Conservation (phyloP, 2,113 vertebrate species). For the Fulica atra region DNA sequence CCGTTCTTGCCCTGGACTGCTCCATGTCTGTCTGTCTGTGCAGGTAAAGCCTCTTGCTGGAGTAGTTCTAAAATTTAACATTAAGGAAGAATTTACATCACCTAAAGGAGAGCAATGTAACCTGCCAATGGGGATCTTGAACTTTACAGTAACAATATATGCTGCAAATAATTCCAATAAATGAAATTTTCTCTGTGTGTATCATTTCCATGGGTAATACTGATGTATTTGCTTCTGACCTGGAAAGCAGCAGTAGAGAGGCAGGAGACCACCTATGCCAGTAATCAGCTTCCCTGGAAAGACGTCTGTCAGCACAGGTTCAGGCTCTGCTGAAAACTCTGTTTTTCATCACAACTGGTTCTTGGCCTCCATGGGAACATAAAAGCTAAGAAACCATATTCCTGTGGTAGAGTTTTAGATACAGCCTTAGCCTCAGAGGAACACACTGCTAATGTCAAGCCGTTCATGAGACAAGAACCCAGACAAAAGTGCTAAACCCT, state of each 20-base stretch:
- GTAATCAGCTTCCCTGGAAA: not conserved
- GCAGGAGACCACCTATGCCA: not conserved
- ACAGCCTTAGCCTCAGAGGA: accelerated
- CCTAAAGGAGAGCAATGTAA: not conserved
- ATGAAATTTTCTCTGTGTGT: not conserved
- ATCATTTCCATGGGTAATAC: not conserved
- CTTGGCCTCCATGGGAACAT: not conserved
- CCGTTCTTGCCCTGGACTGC: not conserved
- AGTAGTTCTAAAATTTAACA: not conserved
- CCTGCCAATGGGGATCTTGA: not conserved
- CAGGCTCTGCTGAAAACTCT: not conserved
- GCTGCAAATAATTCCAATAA: not conserved
- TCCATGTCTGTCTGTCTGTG: not conserved
- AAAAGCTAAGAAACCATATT: not conserved
- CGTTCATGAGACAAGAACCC: not conserved
- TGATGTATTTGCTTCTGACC: not conserved
- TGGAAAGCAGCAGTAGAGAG: not conserved
- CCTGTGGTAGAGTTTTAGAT: not conserved
- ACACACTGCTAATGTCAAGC: not conserved
- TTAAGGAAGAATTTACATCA: not conserved
- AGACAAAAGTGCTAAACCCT: not conserved
- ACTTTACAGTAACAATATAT: not conserved
- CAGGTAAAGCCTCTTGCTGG: not conserved
- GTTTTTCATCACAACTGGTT: not conserved
- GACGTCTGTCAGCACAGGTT: not conserved